Conservation (phyloP, 1,140 invertebrate genomes). For the Parapsyche elsis region DNA sequence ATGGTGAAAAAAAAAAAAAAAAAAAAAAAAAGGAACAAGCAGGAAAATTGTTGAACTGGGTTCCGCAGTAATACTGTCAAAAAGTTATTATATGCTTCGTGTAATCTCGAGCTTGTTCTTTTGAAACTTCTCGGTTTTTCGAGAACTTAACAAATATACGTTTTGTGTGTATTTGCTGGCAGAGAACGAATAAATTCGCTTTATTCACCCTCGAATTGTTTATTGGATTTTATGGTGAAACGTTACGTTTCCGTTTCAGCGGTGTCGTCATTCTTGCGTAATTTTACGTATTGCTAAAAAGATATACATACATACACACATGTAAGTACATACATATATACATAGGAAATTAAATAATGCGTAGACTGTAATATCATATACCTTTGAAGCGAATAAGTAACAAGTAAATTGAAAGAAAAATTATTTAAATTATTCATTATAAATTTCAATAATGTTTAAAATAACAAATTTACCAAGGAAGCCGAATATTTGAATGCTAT, state of each 20-base stretch:
- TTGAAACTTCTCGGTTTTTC: no score
- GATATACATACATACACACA: neutral
- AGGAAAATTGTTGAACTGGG: neutral
- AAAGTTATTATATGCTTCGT: conserved; percentile 24
- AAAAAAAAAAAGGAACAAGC: neutral
- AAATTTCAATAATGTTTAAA: no score
- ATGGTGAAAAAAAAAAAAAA: neutral
- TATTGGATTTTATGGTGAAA: neutral
- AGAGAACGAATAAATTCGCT: neutral
- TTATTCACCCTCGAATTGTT: conserved; percentile 11
- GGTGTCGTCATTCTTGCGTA: no score
- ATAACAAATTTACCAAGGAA: no score
- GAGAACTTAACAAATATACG: no score
- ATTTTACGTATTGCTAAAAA: neutral
- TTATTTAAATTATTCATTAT: no score
- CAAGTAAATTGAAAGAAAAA: no score
- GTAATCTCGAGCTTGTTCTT: conserved; percentile 6
- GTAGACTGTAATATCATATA: no score
- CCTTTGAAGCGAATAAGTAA: no score
- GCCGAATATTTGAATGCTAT: no score
- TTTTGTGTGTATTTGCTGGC: neutral
- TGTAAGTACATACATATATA: neutral
- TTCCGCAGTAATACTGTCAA: conserved; percentile 9
- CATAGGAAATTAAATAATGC: no score
- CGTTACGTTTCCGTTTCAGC: neutral